phyloP scores from a whole-genome alignment of 2,113 vertebrate genomes.

The Vireo altiloquus region DNA sequence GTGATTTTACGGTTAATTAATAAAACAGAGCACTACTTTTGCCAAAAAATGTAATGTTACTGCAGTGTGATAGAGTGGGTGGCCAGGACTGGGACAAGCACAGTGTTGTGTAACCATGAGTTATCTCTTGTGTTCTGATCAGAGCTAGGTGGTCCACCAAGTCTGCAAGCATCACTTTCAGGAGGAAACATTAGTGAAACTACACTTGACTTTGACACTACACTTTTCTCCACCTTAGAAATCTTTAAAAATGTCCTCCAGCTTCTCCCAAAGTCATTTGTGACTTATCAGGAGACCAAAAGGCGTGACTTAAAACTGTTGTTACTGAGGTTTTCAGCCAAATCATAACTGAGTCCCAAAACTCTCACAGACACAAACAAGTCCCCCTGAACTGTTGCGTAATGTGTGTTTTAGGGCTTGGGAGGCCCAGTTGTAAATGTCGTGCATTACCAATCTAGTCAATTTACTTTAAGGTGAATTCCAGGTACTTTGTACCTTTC shows the following conservation, averaged over 20 bases:
- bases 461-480: background rate
- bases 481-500: background rate
- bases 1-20: background rate
- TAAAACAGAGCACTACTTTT: background rate
- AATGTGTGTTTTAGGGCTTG: background rate
- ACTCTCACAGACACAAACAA: background rate
- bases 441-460: background rate
- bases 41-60: background rate
- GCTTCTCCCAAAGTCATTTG: background rate
- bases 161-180: background rate
- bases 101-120: background rate
- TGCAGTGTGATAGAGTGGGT: background rate
- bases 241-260: background rate
- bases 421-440: background rate
- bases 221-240: background rate
- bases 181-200: background rate
- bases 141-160: background rate
- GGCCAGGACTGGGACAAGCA: background rate
- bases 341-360: background rate
- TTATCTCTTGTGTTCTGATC: background rate
- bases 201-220: background rate
- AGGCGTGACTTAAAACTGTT: background rate
- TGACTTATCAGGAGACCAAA: fast-evolving
- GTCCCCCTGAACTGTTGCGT: background rate
- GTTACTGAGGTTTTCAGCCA: background rate